A percentile compares a stretch with the other conserved stretches of the same genome.
These are phyloP conservation scores for Oryzias celebensis DNA, from an alignment of 2,113 vertebrate species.

Conservation along the genomic window DNA sequence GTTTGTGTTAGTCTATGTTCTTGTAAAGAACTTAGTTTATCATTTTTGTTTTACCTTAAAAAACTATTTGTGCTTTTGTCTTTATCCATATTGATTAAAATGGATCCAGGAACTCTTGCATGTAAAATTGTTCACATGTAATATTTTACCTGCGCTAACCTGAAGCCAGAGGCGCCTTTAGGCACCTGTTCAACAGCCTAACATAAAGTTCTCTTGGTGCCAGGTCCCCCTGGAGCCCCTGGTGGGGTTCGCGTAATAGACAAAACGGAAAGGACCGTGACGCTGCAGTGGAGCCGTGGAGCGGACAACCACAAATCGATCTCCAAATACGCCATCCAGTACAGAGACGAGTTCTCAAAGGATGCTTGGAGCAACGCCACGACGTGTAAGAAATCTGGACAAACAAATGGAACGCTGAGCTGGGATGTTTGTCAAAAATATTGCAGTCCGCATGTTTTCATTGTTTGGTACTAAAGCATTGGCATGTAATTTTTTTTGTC, in stretches of 20 bases:
- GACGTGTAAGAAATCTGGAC: slow-evolving; percentile 80
- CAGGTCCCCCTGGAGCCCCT: slow-evolving; percentile 95
- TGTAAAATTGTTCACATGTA: too few species aligned
- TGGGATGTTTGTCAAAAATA: slow-evolving; percentile 18
- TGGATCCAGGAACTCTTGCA: too few species aligned
- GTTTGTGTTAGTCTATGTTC: too few species aligned
- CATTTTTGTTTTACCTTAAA: too few species aligned
- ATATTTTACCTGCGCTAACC: too few species aligned
- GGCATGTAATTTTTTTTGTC: slow-evolving; percentile 4
- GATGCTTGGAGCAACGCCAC: slow-evolving; percentile 89
- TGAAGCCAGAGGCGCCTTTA: too few species aligned
- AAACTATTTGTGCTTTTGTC: too few species aligned
- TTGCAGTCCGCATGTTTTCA: not conserved
- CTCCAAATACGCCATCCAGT: slow-evolving; percentile 92
- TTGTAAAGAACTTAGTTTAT: too few species aligned
- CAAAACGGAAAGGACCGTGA: slow-evolving; percentile 82
- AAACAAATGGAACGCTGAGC: slow-evolving; percentile 41
- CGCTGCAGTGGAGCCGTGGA: slow-evolving; percentile 91
- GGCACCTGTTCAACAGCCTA: not conserved
- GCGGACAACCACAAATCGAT: slow-evolving; percentile 96
- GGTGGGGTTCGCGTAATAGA: slow-evolving; percentile 88
- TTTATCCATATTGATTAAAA: too few species aligned
- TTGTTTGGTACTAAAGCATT: not conserved
- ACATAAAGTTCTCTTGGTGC: not conserved
- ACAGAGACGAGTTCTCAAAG: slow-evolving; percentile 76